Percentiles rank a stretch among this genome's conserved stretches.
Conservation (phyloP, 2,113 vertebrate species). For the Perca fluviatilis region DNA sequence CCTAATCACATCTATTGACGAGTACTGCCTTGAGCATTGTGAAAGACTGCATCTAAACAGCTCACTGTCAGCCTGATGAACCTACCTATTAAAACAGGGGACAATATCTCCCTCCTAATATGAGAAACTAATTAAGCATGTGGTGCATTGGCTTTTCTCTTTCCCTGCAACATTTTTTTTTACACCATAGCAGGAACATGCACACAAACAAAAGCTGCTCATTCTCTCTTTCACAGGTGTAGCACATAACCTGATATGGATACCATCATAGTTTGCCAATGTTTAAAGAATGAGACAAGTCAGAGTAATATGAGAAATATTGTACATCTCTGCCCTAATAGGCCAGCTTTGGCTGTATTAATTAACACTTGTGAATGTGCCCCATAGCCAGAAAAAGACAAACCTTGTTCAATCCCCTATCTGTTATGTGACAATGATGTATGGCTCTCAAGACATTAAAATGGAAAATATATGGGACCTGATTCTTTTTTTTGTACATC, state of each 20-base stretch:
- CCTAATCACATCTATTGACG: constrained; percentile 77
- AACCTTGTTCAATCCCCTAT: constrained; percentile 51
- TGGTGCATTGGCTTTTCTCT: constrained; percentile 54
- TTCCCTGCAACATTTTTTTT: constrained; percentile 58
- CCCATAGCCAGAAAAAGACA: constrained; percentile 40
- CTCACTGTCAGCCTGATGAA: constrained; percentile 51
- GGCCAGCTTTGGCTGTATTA: constrained; percentile 58
- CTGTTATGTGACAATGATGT: constrained; percentile 67
- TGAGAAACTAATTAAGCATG: constrained; percentile 55
- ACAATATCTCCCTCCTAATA: constrained; percentile 40
- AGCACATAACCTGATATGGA: constrained; percentile 28
- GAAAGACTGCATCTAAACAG: constrained; percentile 60
- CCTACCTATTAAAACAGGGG: constrained; percentile 41
- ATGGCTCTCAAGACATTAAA: constrained; percentile 57
- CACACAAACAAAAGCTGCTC: constrained; percentile 66
- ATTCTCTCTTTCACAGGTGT: constrained; percentile 55
- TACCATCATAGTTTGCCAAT: constrained; percentile 16
- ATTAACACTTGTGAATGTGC: constrained; percentile 63
- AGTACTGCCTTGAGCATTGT: constrained; percentile 48
- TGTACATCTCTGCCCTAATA: constrained; percentile 36
- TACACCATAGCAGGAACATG: constrained; percentile 54
- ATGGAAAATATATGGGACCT: constrained; percentile 50
- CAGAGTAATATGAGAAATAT: constrained; percentile 38
- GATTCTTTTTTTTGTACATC: constrained; percentile 34
- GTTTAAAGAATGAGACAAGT: constrained; percentile 18